Conservation (phyloP, 2,113 vertebrate species). For the Aramus guarauna region DNA sequence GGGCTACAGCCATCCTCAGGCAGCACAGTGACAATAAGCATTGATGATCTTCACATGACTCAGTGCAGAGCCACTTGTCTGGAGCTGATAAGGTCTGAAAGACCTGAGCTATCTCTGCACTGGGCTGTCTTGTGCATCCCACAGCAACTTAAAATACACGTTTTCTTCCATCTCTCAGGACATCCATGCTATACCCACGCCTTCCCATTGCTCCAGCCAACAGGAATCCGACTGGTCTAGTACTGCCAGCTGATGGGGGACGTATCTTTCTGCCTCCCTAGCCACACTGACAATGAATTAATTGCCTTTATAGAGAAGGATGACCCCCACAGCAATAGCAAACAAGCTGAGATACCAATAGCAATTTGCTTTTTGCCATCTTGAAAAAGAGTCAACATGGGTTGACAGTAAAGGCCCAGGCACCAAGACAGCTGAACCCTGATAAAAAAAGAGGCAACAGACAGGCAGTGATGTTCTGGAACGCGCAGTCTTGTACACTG, state of each 20-base stretch:
- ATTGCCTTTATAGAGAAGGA: neutral
- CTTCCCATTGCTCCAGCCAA: neutral
- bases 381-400: neutral
- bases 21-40: neutral
- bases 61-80: neutral
- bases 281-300: fast-evolving
- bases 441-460: neutral
- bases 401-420: neutral
- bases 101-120: neutral
- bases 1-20: neutral
- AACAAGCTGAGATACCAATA: neutral
- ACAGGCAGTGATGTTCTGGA: neutral
- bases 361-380: neutral
- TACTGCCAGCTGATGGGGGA: neutral
- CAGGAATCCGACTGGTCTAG: neutral
- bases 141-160: fast-evolving
- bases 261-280: neutral
- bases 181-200: neutral
- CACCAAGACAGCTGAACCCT: neutral
- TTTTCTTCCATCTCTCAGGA: neutral
- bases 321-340: neutral
- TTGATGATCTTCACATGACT: neutral
- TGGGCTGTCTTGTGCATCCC: neutral
- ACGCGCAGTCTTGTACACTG: neutral
- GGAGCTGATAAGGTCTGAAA: neutral